phyloP scores from a whole-genome alignment of 2,113 vertebrate species.

The Laticauda colubrina region DNA sequence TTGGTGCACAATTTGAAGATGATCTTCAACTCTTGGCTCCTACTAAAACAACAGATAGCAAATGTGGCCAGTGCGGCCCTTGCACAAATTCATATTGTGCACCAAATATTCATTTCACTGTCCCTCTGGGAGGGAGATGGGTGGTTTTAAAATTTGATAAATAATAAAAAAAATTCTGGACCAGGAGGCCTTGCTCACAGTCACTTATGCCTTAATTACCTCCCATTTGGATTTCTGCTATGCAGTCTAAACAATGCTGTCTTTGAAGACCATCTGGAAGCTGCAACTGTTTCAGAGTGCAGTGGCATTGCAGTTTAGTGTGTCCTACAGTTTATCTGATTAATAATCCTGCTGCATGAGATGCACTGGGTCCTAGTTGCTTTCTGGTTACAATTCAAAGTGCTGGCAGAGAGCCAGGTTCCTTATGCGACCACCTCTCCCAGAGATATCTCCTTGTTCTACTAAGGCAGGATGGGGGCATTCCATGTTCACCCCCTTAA shows the following conservation, averaged over 20 bases:
- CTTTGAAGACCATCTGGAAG: background rate
- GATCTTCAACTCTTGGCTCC: background rate
- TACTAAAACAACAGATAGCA: background rate
- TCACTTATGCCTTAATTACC: background rate
- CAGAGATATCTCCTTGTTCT: background rate
- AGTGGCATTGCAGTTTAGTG: background rate
- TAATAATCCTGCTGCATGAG: background rate
- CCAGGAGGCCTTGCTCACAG: background rate
- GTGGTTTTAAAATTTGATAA: background rate
- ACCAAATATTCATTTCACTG: background rate
- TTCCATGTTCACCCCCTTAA: background rate
- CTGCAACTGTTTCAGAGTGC: background rate
- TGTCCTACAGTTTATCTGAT: background rate
- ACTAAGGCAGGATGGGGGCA: background rate
- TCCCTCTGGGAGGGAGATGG: background rate
- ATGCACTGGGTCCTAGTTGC: background rate
- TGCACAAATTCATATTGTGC: background rate
- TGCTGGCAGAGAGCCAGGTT: background rate
- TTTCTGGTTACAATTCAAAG: background rate
- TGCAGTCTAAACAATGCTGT: background rate
- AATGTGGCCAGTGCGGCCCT: background rate
- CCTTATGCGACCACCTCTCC: background rate
- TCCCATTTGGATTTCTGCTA: background rate
- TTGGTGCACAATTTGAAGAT: background rate
- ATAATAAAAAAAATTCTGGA: background rate